Evolutionary conservation across 2,888 invertebrate genomes (phyloP).

Genomic region (Cataglyphis rosenhaueri): DNA sequence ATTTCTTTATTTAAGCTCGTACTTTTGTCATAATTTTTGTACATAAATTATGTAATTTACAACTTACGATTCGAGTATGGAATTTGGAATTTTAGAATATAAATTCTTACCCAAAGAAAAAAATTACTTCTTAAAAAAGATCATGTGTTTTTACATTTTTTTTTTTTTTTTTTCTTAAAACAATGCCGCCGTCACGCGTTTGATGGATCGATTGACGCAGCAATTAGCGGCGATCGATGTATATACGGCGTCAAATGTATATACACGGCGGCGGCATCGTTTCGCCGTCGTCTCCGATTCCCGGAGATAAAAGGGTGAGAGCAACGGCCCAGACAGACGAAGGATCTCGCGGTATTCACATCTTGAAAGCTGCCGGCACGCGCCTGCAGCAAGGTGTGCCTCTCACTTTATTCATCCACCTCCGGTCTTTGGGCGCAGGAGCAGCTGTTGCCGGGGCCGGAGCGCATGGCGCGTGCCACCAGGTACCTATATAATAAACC

Average conservation of each 20-base stretch:
- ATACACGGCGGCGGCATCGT: slow-evolving; percentile 10
- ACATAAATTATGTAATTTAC: background rate
- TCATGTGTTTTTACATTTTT: background rate
- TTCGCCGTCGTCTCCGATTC: slow-evolving; percentile 45
- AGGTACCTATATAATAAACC: slow-evolving; percentile 83
- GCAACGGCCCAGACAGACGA: slow-evolving; percentile 76
- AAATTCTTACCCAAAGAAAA: background rate
- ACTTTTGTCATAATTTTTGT: background rate
- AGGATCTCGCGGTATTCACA: slow-evolving; percentile 79
- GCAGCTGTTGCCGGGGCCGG: slow-evolving; percentile 82
- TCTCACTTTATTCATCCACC: slow-evolving; percentile 79
- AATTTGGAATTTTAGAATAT: background rate
- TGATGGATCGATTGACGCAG: slow-evolving; percentile 46
- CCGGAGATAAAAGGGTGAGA: slow-evolving; percentile 69
- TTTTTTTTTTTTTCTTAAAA: background rate
- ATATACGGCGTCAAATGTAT: slow-evolving; percentile 12
- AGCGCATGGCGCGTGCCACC: slow-evolving; percentile 85
- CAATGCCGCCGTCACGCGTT: background rate
- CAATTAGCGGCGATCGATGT: slow-evolving; percentile 44
- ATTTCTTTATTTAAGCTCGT: background rate
- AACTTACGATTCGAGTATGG: background rate
- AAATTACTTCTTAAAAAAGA: background rate
- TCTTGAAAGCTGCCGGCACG: slow-evolving; percentile 81
- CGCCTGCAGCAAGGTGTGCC: slow-evolving; percentile 81
- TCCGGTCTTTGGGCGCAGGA: slow-evolving; percentile 73